Conservation (phyloP, 1,140 invertebrate genomes). For the Drosophila repleta region DNA sequence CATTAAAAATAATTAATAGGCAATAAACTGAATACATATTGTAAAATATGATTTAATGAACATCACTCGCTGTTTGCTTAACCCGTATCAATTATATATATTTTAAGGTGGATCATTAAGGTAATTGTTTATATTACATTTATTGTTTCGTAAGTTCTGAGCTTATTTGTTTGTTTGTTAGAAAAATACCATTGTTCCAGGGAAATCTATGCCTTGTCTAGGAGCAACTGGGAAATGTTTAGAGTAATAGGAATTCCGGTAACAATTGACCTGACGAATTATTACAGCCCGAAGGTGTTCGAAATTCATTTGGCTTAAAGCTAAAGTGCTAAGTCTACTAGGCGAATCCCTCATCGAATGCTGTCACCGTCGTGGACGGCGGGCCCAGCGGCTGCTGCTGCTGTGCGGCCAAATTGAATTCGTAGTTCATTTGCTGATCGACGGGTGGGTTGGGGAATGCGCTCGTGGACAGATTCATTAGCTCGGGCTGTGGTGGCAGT, state of each 20-base stretch:
- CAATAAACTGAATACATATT: constrained; percentile 75
- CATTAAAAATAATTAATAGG: constrained; percentile 49
- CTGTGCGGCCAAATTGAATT: constrained; percentile 71
- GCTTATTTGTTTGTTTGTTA: background rate
- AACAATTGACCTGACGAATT: constrained; percentile 21
- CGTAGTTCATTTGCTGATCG: constrained; percentile 61
- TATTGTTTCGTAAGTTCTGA: background rate
- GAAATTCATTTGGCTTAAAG: constrained; percentile 40
- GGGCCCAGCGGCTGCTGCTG: constrained; percentile 62
- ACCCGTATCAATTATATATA: background rate
- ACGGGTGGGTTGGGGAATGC: constrained; percentile 66
- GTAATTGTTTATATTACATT: background rate
- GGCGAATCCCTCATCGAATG: constrained; percentile 58
- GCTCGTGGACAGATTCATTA: constrained; percentile 67
- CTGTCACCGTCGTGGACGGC: constrained; percentile 52
- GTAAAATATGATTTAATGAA: constrained; percentile 68
- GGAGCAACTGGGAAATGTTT: constrained; percentile 13
- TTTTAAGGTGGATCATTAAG: background rate
- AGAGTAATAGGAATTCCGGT: background rate
- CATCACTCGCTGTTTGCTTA: background rate
- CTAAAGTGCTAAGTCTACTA: constrained; percentile 32
- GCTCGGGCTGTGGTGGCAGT: constrained; percentile 50
- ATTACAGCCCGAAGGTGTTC: constrained; percentile 14
- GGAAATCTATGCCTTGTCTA: background rate
- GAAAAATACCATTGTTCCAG: background rate